Evolutionary conservation across 2,888 invertebrate genomes (phyloP), one percentile per base, ranked within the genome.

Genomic region (Belgica antarctica): DNA sequence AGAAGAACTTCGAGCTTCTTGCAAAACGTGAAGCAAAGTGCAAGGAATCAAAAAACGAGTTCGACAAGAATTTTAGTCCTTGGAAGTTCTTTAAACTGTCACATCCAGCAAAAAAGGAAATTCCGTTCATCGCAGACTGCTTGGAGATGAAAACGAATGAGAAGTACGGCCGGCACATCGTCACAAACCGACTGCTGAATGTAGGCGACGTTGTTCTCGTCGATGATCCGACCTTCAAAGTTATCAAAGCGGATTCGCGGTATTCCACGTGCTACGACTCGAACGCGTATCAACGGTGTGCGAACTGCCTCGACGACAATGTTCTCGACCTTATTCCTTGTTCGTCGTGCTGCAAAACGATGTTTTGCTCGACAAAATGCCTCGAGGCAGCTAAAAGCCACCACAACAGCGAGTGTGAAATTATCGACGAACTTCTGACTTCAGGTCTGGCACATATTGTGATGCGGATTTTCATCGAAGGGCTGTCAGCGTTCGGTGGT

Each of bases 191-290:
- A 71, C 83, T 88, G 75, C 85, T 92, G 71, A 77, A 81, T 73
- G 86, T 89, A 57, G 92, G 92, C 61, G 92, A 94, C 77, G 80
- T 93, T 4, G 77, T 96, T 34, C 87, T 86, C 1, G 81, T 88
- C 61, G 96, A 96, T 78, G 83, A 87, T 70, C 89, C 94, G 0
- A 94, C 87, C 76, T 82, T 85, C 24, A 81, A 84, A 1, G 79
- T 87, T 1, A 73, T 80, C 12, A 68, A 68, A 31, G 52, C 52
- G 12, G 68, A 68, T 27, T 46, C 46, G 5, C 68, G 68, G 15
- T 68, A 68, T 25, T 34, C 24, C 22, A 68, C 68, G 10, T 68
- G 68, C 24, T 72, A 80, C 65, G 76, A 78, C 66, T 77, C 77
- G 15, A 77, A 77, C 76, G 77, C 77, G 19, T 80, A 78, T 62